These are phyloP conservation scores for Pantala flavescens DNA, from an alignment of 1,140 invertebrate genomes.

Conservation along the genomic window DNA sequence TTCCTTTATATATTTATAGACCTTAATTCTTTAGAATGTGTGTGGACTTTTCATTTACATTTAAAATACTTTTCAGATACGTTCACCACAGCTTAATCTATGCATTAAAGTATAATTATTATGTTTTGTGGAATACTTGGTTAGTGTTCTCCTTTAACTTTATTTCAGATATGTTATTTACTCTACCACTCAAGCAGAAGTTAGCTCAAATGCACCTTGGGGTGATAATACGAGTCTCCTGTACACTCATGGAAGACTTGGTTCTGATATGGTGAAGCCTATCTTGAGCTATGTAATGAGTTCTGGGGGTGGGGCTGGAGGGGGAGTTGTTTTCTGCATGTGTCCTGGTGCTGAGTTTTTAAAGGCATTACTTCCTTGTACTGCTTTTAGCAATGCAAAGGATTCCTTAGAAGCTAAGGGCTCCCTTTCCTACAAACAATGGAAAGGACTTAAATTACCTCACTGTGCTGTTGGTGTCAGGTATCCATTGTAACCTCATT, in stretches of 20 bases:
- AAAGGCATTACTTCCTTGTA: not conserved
- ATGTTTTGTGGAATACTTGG: too few species aligned
- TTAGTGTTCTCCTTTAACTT: not conserved
- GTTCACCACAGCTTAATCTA: too few species aligned
- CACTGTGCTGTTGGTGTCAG: not conserved
- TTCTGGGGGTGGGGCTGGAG: not conserved
- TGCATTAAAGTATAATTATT: too few species aligned
- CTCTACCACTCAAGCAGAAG: not conserved
- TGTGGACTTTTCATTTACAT: too few species aligned
- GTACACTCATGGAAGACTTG: not conserved
- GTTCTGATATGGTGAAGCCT: not conserved
- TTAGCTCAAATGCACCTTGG: not conserved
- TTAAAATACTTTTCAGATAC: too few species aligned
- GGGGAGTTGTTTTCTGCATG: not conserved
- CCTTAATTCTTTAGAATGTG: too few species aligned
- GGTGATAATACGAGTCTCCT: not conserved
- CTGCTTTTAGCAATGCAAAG: not conserved
- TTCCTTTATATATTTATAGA: too few species aligned
- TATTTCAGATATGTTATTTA: not conserved
- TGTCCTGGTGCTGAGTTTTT: not conserved
- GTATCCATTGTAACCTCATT: not conserved
- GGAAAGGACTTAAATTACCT: not conserved
- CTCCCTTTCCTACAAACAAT: not conserved
- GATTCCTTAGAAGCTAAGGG: not conserved
- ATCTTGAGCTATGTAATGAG: not conserved